These are phyloP conservation scores for Cheilosia scutellata DNA, from an alignment of 2,888 invertebrate genomes.

Conservation along the genomic window DNA sequence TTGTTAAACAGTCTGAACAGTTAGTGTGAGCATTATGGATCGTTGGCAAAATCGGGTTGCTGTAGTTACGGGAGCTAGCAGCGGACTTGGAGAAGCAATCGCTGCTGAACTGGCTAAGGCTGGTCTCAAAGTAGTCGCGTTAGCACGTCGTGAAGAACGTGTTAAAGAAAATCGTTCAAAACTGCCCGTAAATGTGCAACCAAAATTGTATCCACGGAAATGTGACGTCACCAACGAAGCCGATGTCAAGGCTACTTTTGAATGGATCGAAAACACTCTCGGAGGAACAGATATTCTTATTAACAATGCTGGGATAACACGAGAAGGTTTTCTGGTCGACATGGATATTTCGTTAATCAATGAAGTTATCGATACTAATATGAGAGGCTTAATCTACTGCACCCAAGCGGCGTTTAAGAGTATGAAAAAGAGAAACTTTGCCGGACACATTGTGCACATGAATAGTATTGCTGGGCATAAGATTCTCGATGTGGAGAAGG, in stretches of 20 bases:
- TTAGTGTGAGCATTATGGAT: conserved; percentile 77
- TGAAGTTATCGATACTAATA: conserved; percentile 84
- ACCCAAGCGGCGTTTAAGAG: conserved; percentile 84
- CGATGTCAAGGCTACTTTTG: conserved; percentile 85
- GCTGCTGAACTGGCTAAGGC: conserved; percentile 83
- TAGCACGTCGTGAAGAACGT: conserved; percentile 83
- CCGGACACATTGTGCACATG: conserved; percentile 80
- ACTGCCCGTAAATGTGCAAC: conserved; percentile 77
- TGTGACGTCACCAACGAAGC: conserved; percentile 85
- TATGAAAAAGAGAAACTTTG: conserved; percentile 83
- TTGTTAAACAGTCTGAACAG: not conserved
- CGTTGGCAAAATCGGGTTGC: conserved; percentile 85
- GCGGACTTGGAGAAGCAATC: conserved; percentile 86
- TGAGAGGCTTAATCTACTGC: conserved; percentile 84
- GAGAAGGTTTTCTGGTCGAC: conserved; percentile 79
- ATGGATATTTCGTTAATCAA: conserved; percentile 78
- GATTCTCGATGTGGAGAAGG: conserved; percentile 62
- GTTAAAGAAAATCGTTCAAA: conserved; percentile 78
- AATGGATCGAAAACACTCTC: conserved; percentile 84
- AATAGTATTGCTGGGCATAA: conserved; percentile 81
- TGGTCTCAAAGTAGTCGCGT: conserved; percentile 86
- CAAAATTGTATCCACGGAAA: conserved; percentile 78
- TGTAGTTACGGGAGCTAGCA: conserved; percentile 88
- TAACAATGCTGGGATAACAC: conserved; percentile 86
- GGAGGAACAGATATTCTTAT: conserved; percentile 87